Conservation (phyloP, 1,140 invertebrate species). For the Nixonia krombeini region DNA sequence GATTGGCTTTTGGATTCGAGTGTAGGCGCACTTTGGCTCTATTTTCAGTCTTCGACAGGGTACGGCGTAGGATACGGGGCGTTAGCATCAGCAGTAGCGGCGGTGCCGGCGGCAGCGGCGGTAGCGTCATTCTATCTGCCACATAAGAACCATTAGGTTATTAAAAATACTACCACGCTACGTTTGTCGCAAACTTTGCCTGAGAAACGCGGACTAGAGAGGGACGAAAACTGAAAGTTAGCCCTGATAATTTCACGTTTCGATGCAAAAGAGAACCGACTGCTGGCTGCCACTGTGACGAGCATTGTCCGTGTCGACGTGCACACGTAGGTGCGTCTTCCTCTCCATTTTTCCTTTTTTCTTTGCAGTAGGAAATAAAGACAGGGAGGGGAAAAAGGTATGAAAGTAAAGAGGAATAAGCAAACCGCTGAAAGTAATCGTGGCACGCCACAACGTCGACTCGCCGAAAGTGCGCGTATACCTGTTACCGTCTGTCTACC, state of each 20-base stretch:
- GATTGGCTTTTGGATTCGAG: no score
- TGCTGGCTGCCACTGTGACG: slow-evolving; percentile 24
- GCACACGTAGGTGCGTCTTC: slow-evolving; percentile 14
- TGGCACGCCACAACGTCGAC: slow-evolving; percentile 22
- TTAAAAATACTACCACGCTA: slow-evolving; percentile 64
- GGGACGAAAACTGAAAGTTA: slow-evolving; percentile 65
- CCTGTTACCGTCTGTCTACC: slow-evolving; percentile 5
- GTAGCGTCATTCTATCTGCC: slow-evolving; percentile 50
- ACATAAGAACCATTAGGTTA: slow-evolving; percentile 70
- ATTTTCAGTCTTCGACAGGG: no score
- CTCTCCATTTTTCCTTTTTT: no score
- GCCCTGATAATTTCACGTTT: slow-evolving; percentile 62
- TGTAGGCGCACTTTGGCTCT: no score
- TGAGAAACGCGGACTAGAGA: slow-evolving; percentile 41
- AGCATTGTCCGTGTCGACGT: slow-evolving; percentile 27
- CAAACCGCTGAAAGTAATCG: slow-evolving; percentile 34
- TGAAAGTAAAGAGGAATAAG: slow-evolving; percentile 29
- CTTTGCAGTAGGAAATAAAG: slow-evolving; percentile 9
- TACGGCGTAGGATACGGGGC: no score
- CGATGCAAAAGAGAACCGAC: slow-evolving; percentile 44
- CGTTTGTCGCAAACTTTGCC: slow-evolving; percentile 53
- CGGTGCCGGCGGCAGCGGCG: slow-evolving; percentile 43
- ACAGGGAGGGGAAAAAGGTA: slow-evolving; percentile 23
- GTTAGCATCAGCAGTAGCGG: no score
- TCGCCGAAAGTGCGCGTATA: slow-evolving; percentile 24